Percentiles rank a stretch among this genome's conserved stretches.
Conservation (phyloP, 1,140 invertebrate species). For the Stegodyphus mimosarum region DNA sequence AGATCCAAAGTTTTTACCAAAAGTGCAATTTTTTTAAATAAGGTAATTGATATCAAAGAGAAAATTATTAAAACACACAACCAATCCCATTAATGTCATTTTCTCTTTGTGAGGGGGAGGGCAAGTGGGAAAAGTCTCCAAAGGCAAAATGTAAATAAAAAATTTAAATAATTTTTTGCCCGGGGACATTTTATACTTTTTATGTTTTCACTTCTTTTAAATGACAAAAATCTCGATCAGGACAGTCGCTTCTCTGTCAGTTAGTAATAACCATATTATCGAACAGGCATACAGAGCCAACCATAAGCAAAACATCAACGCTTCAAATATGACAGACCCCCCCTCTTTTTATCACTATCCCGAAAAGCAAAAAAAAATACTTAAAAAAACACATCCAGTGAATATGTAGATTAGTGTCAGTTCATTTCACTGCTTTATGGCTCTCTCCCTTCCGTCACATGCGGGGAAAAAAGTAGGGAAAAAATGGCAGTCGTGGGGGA, state of each 20-base stretch:
- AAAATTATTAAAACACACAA: too few relatives aligned
- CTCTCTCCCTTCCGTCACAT: constrained; percentile 18
- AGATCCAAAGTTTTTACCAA: too few relatives aligned
- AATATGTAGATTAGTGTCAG: constrained; percentile 61
- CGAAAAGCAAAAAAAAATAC: background rate
- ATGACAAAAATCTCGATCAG: background rate
- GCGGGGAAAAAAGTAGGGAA: constrained; percentile 1
- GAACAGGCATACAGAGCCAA: background rate
- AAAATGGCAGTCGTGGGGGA: background rate
- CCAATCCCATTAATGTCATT: too few relatives aligned
- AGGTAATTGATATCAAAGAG: too few relatives aligned
- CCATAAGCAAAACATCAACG: constrained; percentile 54
- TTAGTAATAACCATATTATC: constrained; percentile 42
- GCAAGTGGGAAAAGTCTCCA: too few relatives aligned
- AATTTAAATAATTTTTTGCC: too few relatives aligned
- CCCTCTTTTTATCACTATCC: constrained; percentile 31
- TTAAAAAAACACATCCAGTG: constrained; percentile 54
- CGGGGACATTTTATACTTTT: too few relatives aligned
- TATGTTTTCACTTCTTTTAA: too few relatives aligned
- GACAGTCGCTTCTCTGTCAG: background rate
- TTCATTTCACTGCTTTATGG: constrained; percentile 61
- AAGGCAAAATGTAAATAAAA: too few relatives aligned
- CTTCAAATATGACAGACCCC: constrained; percentile 47
- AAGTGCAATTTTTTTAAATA: too few relatives aligned
- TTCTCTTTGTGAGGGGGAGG: too few relatives aligned